Base-by-base conservation (phyloP, 2,888 invertebrate species). In the Leptopilina syphax region DNA sequence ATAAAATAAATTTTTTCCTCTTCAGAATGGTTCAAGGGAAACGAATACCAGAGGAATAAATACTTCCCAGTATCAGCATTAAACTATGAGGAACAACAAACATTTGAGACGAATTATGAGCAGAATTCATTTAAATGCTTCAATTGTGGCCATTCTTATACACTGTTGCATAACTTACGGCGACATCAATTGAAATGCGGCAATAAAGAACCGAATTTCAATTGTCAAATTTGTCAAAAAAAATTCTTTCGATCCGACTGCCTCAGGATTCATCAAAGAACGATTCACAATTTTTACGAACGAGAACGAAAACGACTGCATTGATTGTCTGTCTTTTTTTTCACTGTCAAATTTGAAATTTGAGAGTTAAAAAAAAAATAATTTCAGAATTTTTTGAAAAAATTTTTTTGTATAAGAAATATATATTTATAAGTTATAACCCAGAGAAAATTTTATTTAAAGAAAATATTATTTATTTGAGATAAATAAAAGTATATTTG, bases 161-260 rank as follows among this genome's bases (percentile, higher is more conserved):
- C 85, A 3, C 90, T 90, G 88, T 57, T 95, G 91, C 86, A 83
- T 68, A 88, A 87, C 66, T 84, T 92, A 54, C 85, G 85, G 70
- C 87, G 91, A 18, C 92, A 92, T 81, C 86, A 90, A 78, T 84
- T 86, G 67, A 88, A 92, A 77, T 92, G 91, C 81, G 92, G 91
- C 24, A 83, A 87, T 65, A 96, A 96, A 92, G 96, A 96, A 92
- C 96, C 96, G 27, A 96, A 96, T 92, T 96, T 96, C 92, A 95
- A 95, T 90, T 97, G 97, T 91, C 95, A 95, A 41, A 96, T 95
- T 92, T 97, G 96, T 92, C 77, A 80, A 18, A 87, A 83, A 76
- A 87, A 85, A 76, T 89, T 89, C 80, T 88, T 85, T 66, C 85
- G 89, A 60, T 83, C 83, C 13, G 88, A 89, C 54, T 81, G 85